Percentiles rank a stretch among this genome's conserved stretches.
Conservation (phyloP, 2,797 vertebrate genomes). For the Melanotaenia maccullochi region DNA sequence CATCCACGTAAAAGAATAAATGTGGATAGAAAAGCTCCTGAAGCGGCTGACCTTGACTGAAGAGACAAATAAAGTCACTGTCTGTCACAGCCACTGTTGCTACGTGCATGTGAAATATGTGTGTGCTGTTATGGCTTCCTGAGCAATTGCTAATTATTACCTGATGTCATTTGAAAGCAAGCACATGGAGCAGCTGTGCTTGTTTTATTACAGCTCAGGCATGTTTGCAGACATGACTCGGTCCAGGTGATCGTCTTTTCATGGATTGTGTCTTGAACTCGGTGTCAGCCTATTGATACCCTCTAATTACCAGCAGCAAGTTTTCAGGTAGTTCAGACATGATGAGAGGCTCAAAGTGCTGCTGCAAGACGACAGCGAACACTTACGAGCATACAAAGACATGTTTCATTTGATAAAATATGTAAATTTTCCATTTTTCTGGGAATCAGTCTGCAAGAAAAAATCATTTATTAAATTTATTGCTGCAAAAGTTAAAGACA, state of each 20-base stretch:
- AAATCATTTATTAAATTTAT: neutral
- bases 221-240: neutral
- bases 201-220: neutral
- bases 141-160: constrained; percentile 14
- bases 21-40: constrained; percentile 24
- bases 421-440: too few relatives aligned
- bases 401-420: neutral
- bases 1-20: neutral
- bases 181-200: neutral
- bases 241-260: neutral
- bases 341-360: neutral
- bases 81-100: constrained; percentile 42
- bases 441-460: neutral
- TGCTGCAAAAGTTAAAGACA: neutral
- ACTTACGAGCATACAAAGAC: neutral
- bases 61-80: constrained; percentile 44
- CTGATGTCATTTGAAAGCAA: constrained; percentile 1
- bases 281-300: neutral
- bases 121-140: neutral
- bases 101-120: constrained; percentile 1
- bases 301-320: neutral
- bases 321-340: neutral
- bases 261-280: neutral
- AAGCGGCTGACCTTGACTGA: constrained; percentile 54
- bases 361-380: neutral